Evolutionary conservation across 2,797 vertebrate species (phyloP).

Genomic region (Anguilla megastoma): DNA sequence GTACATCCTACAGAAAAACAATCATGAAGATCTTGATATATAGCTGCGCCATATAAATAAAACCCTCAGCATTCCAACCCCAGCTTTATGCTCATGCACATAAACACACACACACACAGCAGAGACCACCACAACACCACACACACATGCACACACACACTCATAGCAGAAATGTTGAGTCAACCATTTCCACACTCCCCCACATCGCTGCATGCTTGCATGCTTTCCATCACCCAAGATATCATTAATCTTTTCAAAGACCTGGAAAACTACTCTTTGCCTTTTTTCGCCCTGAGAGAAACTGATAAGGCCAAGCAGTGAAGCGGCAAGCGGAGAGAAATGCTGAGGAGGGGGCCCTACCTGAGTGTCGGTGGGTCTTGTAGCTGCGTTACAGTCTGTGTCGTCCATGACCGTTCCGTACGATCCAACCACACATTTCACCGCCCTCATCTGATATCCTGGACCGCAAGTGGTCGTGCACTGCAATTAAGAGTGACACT

Average conservation of each 20-base stretch:
- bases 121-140: background rate
- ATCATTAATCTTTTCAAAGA: background rate
- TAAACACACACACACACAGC: background rate
- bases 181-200: slow-evolving; percentile 9
- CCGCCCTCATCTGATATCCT: slow-evolving; percentile 93
- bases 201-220: background rate
- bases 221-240: slow-evolving; percentile 11
- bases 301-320: background rate
- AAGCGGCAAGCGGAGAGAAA: background rate
- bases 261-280: background rate
- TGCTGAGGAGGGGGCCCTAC: slow-evolving; percentile 62
- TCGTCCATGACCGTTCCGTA: slow-evolving; percentile 90
- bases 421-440: slow-evolving; percentile 89
- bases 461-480: slow-evolving; percentile 92
- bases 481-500: slow-evolving; percentile 63
- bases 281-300: background rate
- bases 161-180: background rate
- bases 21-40: background rate
- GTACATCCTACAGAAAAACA: background rate
- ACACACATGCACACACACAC: background rate
- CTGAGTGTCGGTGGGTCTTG: slow-evolving; percentile 89
- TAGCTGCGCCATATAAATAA: background rate
- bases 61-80: background rate
- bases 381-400: slow-evolving; percentile 90
- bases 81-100: too few species aligned